A percentile compares a stretch with the other conserved stretches of the same genome.
phyloP scores from a whole-genome alignment of 2,113 vertebrate genomes.

The Pteropus alecto region DNA sequence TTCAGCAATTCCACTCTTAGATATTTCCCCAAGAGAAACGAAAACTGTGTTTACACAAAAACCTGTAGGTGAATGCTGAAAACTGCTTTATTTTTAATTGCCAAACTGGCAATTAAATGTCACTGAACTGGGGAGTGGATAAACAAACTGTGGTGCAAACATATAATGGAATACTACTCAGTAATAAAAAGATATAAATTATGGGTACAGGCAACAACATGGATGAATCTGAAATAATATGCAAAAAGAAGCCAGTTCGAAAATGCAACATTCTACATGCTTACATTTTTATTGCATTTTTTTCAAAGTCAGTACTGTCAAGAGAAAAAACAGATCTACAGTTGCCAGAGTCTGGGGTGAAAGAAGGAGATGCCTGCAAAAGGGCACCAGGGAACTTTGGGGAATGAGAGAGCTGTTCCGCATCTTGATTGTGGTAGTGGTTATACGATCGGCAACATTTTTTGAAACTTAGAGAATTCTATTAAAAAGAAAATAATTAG shows the following conservation, averaged over 20 bases:
- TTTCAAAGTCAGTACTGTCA: background rate
- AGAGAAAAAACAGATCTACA: background rate
- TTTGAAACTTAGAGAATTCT: background rate
- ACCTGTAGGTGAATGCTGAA: background rate
- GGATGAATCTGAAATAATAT: background rate
- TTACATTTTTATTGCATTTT: background rate
- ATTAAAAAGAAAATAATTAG: background rate
- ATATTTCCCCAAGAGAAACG: background rate
- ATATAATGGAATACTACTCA: background rate
- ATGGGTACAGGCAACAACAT: background rate
- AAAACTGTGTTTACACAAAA: background rate
- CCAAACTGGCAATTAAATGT: background rate
- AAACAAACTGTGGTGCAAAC: background rate
- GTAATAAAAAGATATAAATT: background rate
- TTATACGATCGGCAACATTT: background rate
- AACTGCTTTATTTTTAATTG: background rate
- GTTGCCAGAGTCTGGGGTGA: background rate
- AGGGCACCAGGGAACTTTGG: background rate
- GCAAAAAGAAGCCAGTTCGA: background rate
- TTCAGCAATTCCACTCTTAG: background rate
- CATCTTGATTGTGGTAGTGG: background rate
- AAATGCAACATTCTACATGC: background rate
- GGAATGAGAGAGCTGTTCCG: background rate
- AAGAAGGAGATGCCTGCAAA: background rate
- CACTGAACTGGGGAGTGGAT: background rate